Base-by-base conservation (phyloP, 1,140 invertebrate genomes). In the Papilio polytes region DNA sequence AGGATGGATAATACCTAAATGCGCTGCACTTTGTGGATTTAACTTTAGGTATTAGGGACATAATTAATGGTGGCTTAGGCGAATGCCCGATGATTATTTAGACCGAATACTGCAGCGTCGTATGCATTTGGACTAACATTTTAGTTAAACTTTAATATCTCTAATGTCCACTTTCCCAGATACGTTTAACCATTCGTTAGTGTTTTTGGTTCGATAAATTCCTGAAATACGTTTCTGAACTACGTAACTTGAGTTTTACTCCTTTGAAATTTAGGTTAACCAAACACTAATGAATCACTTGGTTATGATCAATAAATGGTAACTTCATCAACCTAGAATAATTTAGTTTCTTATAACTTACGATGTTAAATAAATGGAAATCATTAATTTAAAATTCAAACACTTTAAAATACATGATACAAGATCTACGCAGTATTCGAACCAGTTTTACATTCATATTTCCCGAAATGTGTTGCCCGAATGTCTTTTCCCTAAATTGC, bases 1-100 rank as follows among this genome's bases (percentile, higher is more conserved):
- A 91, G 87, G 88, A 89, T 88, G 88, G 90, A 90, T 94, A 94
- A 92, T 92, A 86, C 89, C 83, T 84, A 81, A 89, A 90, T 85
- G 84, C 86, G 85, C 85, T 86, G 86, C 87, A 89, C 85, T 91
- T 91, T 90, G 89, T 88, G 89, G 87, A 88, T 87, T 88, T 87
- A 88, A 89, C 84, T 90, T 88, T 89, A 89, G 85, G 85, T 89
- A 89, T 87, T 90, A 87, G 80, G 70, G 74, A 80, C 82, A 84
- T 90, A 90, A 91, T 90, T 89, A 87, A 92, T 89, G 83, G 84
- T 74, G 83, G 86, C 84, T 89, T 91, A 88, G 76, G 81, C 80
- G 77, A 84, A 83, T 82, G 84, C 83, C 85, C 85, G 79, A 78
- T 79, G 82, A 84, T 83, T 87, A 85, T 85, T 87, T 83, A 86